Percentiles rank a stretch among this genome's conserved stretches.
These are phyloP conservation scores for Gymnogyps californianus DNA, from an alignment of 2,113 vertebrate genomes.

Conservation along the genomic window DNA sequence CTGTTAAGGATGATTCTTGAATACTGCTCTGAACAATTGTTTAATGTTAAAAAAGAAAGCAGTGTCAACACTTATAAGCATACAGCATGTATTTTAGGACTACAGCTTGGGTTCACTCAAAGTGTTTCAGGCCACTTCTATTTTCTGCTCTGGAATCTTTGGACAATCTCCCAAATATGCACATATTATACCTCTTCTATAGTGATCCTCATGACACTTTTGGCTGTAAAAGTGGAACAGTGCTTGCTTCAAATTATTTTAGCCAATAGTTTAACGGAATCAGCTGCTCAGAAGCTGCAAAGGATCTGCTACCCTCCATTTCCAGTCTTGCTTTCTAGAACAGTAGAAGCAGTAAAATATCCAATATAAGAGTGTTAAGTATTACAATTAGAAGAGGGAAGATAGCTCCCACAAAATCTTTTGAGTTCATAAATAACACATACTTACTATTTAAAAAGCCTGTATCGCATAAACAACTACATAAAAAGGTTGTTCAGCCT, in stretches of 20 bases:
- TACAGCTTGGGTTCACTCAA: neutral
- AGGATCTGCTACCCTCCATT: neutral
- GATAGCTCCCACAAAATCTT: neutral
- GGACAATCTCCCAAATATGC: neutral
- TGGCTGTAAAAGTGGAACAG: neutral
- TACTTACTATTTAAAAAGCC: neutral
- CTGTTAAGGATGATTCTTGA: neutral
- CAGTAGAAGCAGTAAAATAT: neutral
- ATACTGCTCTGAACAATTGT: neutral
- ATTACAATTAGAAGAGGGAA: neutral
- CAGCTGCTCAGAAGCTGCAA: neutral
- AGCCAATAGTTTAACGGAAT: neutral
- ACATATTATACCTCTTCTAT: neutral
- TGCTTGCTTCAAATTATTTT: neutral
- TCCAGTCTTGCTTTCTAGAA: neutral
- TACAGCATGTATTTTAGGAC: neutral
- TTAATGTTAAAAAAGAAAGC: neutral
- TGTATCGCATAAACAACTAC: neutral
- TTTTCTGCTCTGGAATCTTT: neutral
- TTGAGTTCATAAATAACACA: neutral
- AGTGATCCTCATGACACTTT: neutral
- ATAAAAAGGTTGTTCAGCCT: neutral
- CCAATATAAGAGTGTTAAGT: neutral
- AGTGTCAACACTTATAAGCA: neutral
- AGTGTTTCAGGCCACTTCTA: neutral